phyloP scores from a whole-genome alignment of 2,888 invertebrate genomes.

The Halictus quadricinctus region DNA sequence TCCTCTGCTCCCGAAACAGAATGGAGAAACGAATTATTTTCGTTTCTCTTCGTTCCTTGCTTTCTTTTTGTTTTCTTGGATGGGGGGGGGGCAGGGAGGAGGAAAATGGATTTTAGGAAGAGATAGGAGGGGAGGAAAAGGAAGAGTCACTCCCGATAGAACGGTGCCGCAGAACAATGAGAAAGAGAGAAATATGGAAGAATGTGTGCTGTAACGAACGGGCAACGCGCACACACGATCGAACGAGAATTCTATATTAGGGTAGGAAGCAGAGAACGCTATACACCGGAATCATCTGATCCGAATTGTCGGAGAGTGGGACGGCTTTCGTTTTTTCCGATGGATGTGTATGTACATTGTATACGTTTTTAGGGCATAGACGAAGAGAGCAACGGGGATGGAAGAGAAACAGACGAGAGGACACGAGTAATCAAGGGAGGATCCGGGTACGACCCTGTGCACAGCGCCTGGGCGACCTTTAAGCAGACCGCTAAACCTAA shows the following conservation, averaged over 20 bases:
- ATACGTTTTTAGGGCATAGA: slow-evolving; percentile 44
- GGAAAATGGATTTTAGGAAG: background rate
- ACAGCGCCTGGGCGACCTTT: slow-evolving; percentile 70
- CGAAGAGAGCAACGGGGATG: slow-evolving; percentile 2
- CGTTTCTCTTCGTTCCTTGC: background rate
- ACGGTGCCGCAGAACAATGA: background rate
- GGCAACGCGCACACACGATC: slow-evolving; percentile 26
- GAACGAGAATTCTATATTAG: slow-evolving; percentile 13
- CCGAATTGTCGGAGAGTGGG: slow-evolving; percentile 16
- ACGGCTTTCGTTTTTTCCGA: slow-evolving; percentile 56
- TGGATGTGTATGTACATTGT: slow-evolving; percentile 31
- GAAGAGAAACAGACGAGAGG: slow-evolving; percentile 15
- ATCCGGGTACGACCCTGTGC: slow-evolving; percentile 63
- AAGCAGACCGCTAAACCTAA: background rate
- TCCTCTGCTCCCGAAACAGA: slow-evolving; percentile 3
- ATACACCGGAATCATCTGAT: background rate
- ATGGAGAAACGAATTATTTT: slow-evolving; percentile 3
- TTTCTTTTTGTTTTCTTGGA: background rate
- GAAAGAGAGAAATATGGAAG: background rate
- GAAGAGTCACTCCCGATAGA: slow-evolving; percentile 14
- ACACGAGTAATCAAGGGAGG: background rate
- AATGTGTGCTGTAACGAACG: slow-evolving; percentile 35
- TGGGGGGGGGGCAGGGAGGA: background rate
- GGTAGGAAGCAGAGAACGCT: slow-evolving; percentile 11
- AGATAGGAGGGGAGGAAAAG: background rate